Evolutionary conservation across 2,797 vertebrate genomes (phyloP), one percentile per base, ranked within the genome.

Genomic region (Garrulus glandarius): DNA sequence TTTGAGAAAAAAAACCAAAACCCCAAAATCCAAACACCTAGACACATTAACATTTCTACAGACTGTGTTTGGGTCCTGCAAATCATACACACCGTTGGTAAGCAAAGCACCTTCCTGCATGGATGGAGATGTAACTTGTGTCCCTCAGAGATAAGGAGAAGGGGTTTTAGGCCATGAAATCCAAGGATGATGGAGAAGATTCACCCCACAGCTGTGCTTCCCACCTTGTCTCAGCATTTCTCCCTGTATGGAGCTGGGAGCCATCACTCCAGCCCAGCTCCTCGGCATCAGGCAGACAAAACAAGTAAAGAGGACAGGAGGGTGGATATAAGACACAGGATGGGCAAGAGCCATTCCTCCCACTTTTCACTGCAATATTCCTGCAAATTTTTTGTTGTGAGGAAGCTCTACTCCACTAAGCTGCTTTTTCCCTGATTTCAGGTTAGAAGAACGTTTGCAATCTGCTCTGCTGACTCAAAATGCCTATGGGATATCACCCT

Each of bases 21-120:
- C 1, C 5, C 16, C 13, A 19, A 55, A 11, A 0, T 3, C 11
- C 43, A 39, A 36, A 18, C 16, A 34, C 26, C 18, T n/a, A 34
- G 20, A 44, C 34, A 60, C 6, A 3, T 68, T 17, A 64, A 32
- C 5, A 47, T 50, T 30, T 56, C 32, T 50, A 9, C 10, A 37
- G 21, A 59, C 27, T 36, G 21, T 32, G 12, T 44, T 67, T 50
- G 52, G 19, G 30, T n/a, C 44, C 67, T 72, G n/a, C 13, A 55
- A 53, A 43, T 46, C 30, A 34, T 10, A 18, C 13, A 29, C 19
- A 32, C 6, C 6, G 1, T 14, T 53, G 41, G 18, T 26, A 67
- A 87, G 68, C 9, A 41, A 30, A 52, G 5, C 39, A 50, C 17
- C 44, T 74, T 80, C 60, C 56, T 36, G 23, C 17, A 14, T 10